phyloP scores from a whole-genome alignment of 2,888 invertebrate species.

The Cryptocephalus primarius region DNA sequence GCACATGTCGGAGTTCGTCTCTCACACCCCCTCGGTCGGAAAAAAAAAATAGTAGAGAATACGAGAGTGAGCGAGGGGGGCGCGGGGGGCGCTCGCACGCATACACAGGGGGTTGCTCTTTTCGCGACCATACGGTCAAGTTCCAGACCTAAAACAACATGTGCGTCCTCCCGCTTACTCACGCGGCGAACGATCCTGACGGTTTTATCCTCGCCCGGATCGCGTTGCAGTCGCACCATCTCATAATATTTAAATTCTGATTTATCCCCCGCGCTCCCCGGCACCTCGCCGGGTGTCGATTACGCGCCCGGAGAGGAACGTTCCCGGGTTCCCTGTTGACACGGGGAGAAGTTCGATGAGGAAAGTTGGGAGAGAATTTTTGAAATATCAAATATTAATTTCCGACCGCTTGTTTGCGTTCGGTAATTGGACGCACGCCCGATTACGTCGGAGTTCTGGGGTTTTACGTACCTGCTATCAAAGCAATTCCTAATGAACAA shows the following conservation, averaged over 20 bases:
- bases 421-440: no score
- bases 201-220: constrained; percentile 17
- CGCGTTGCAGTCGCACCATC: constrained; percentile 22
- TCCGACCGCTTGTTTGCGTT: no score
- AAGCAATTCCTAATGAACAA: no score
- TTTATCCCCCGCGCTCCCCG: no score
- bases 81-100: neutral
- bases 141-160: constrained; percentile 19
- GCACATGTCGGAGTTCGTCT: constrained; percentile 31
- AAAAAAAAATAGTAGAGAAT: neutral
- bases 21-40: constrained; percentile 13
- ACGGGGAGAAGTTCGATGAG: no score
- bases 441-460: no score
- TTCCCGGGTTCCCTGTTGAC: no score
- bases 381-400: no score
- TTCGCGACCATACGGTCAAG: constrained; percentile 36
- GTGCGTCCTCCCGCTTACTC: constrained; percentile 10
- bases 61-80: neutral
- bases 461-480: no score
- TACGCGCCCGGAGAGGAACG: no score
- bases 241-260: constrained; percentile 13
- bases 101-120: constrained; percentile 26
- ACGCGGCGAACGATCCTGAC: constrained; percentile 11
- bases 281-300: no score
- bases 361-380: no score